Conservation (phyloP, 2,797 vertebrate genomes). For the Microctenopoma stevenorrisi region DNA sequence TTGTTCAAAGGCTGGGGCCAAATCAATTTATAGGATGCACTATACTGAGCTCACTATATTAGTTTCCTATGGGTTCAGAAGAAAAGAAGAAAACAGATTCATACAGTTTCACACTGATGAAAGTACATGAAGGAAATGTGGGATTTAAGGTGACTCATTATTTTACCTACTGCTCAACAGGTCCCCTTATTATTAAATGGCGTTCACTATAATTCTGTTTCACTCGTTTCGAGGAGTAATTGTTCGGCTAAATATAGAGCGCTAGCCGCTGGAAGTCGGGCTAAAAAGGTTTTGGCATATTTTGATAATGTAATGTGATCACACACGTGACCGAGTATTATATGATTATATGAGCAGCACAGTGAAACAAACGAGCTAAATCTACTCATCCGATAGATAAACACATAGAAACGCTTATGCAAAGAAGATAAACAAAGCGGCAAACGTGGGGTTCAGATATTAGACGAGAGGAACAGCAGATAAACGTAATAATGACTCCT, state of each 20-base stretch:
- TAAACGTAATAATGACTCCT: constrained; percentile 62
- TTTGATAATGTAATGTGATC: constrained; percentile 41
- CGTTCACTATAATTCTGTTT: constrained; percentile 24
- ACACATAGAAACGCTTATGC: constrained; percentile 4
- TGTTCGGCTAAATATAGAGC: constrained; percentile 29
- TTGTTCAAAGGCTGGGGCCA: constrained; percentile 88
- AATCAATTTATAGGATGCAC: constrained; percentile 81
- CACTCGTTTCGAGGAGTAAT: constrained; percentile 24
- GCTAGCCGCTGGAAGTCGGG: constrained; percentile 20
- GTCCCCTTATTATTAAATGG: constrained; percentile 47
- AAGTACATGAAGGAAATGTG: constrained; percentile 44
- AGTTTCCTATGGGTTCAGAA: constrained; percentile 63
- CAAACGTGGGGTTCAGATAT: constrained; percentile 29
- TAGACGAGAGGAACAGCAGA: constrained; percentile 38
- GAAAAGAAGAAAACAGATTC: constrained; percentile 39
- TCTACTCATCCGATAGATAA: constrained; percentile 29
- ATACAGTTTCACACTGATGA: constrained; percentile 32
- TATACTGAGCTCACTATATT: constrained; percentile 61
- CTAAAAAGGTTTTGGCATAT: constrained; percentile 18
- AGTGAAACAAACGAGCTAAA: constrained; percentile 37
- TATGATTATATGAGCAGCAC: constrained; percentile 24
- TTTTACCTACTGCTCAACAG: constrained; percentile 60
- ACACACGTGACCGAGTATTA: constrained; percentile 21
- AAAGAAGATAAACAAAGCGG: constrained; percentile 31
- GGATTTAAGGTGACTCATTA: constrained; percentile 69